A percentile compares a stretch with the other conserved stretches of the same genome.
Conservation (phyloP, 1,140 invertebrate species). For the Scaptomyza pallida region DNA sequence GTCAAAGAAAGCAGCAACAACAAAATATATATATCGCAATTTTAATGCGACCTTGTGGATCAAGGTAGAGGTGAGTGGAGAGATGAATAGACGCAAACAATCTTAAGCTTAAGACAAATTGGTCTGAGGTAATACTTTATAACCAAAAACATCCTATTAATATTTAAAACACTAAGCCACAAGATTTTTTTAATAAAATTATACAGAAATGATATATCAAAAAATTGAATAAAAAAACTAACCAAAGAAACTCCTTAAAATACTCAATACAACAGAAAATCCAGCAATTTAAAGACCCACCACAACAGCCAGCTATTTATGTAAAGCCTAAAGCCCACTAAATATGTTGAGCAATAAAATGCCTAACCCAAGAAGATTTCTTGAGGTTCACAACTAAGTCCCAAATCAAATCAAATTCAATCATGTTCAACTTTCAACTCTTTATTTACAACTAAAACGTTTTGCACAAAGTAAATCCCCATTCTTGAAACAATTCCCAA, state of each 20-base stretch:
- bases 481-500: not conserved
- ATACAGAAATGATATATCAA: no score
- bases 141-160: no score
- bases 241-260: no score
- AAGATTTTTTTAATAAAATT: no score
- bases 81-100: not conserved
- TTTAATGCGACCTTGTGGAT: conserved; percentile 51
- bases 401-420: conserved; percentile 48
- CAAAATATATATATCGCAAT: conserved; percentile 51
- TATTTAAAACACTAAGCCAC: no score
- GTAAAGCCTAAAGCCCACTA: not conserved
- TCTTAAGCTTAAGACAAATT: no score
- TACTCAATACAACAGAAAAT: no score
- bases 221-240: no score
- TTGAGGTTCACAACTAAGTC: not conserved
- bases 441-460: conserved; percentile 35
- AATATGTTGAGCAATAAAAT: conserved; percentile 13
- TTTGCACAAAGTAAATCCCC: conserved; percentile 33
- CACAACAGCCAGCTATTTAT: no score
- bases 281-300: no score
- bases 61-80: conserved; percentile 32
- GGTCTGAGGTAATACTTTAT: no score
- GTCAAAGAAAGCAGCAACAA: conserved; percentile 15
- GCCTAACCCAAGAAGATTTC: conserved; percentile 16
- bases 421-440: conserved; percentile 40